Evolutionary conservation across 1,140 invertebrate species (phyloP), one percentile per base, ranked within the genome.

Genomic region (Callitettix versicolor): DNA sequence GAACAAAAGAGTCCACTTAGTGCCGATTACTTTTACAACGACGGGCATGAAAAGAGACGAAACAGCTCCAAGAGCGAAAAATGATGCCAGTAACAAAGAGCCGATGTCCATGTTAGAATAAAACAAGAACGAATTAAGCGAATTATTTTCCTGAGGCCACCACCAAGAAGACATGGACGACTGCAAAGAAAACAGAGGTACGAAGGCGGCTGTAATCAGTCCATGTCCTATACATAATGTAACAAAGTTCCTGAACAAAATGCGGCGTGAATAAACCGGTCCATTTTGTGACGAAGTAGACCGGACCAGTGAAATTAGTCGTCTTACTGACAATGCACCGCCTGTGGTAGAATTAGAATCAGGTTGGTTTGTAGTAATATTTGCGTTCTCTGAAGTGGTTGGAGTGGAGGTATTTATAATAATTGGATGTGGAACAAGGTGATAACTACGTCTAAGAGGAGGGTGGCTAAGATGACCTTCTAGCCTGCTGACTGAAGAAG

Each of bases 291-390:
- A 66, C 5, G 65, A 63, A 0, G 66, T 66, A 1, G 64, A 62
- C 1, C 66, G 58, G 0, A 66, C 80, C 0, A 81, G 70, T 1
- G 78, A 74, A n/a, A 85, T 78, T 0, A 85, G 68, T 0, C 79
- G 70, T 5, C 79, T 73, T 0, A 85, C 81, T 1, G 81, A 84
- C 0, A 80, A 81, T 0, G 80, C 79, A 0, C 81, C 81, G 7
- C 81, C 78, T 2, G 81, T 82, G 2, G 80, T 83, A 4, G 76
- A 76, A 62, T 80, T 73, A 1, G 81, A 84, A 44, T 83, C 81
- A 1, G 78, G 70, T 47, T 80, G 69, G 15, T 76, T 69, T 68
- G 67, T 14, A 66, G 54, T 0, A 68, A 66, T 15, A 67, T 53
- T 0, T 67, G 60, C 5, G 58, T 62, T 15, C 58, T 65, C n/a